Evolutionary conservation across 2,797 vertebrate genomes (phyloP), one percentile per base, ranked within the genome.

Genomic region (Enteromius treurensis): DNA sequence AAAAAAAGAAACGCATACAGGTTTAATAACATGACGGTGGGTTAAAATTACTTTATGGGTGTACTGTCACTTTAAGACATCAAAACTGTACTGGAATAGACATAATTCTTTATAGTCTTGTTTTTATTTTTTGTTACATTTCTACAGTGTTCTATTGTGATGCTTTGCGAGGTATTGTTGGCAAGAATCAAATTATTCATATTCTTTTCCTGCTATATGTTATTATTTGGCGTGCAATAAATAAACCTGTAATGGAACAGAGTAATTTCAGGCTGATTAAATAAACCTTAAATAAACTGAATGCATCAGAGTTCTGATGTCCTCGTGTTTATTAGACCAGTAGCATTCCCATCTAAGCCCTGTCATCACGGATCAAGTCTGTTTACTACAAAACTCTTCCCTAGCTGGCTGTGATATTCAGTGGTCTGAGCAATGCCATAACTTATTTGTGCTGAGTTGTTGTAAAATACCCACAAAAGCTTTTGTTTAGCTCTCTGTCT

Each of bases 401-500:
- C 65, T 70, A 26, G 53, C 42, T 77, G 67, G 26, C 53, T 64
- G 40, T 78, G 51, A 78, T 49, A 71, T 60, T 51, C 53, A 71
- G 74, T 65, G 62, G 55, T 84, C 40, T 71, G 64, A 77, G 58
- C 69, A 73, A 19, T 77, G 53, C 53, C 74, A 60, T 64, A 76
- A 29, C 62, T 71, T 64, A 77, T 86, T 77, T 80, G 67, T 69
- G 64, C 64, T 29, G 29, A 79, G 75, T 74, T 45, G n/a, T 37
- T 76, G 68, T 81, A 64, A 11, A 32, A 79, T 34, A 40, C 42
- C 53, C 11, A n/a, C 13, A 42, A 21, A 26, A 47, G 37, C 70
- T 65, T 69, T 53, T 81, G 81, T 83, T 81, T 51, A 34, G 77
- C 29, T 83, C 34, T 77, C 81, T 70, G 58, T 58, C 60, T 17